Evolutionary conservation across 2,888 invertebrate species (phyloP).

Genomic region (Drosophila flavopinicola): DNA sequence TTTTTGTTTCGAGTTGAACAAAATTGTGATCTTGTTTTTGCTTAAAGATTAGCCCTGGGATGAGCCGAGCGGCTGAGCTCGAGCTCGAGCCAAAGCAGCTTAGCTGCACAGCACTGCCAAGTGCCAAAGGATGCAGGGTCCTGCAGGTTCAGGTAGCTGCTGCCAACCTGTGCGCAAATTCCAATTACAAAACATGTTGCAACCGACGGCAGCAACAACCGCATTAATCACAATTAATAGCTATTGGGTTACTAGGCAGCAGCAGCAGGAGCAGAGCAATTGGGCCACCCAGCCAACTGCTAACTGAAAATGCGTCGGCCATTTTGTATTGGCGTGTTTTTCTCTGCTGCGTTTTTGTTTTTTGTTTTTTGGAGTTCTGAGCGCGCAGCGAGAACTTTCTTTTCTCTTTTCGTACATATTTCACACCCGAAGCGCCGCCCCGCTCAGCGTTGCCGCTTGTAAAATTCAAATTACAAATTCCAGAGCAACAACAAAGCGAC

Average conservation of each 20-base stretch:
- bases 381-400: slow-evolving; percentile 74
- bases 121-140: slow-evolving; percentile 26
- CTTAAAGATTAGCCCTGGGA: slow-evolving; percentile 71
- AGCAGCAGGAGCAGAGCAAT: slow-evolving; percentile 16
- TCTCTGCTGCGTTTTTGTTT: too few species aligned
- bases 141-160: slow-evolving; percentile 61
- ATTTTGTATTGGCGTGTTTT: slow-evolving; percentile 21
- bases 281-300: slow-evolving; percentile 59
- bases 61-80: slow-evolving; percentile 33
- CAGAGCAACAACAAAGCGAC: slow-evolving; percentile 51
- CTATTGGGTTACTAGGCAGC: slow-evolving; percentile 65
- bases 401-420: slow-evolving; percentile 40
- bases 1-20: slow-evolving; percentile 58
- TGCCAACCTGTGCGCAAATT: slow-evolving; percentile 42
- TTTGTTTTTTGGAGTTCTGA: background rate
- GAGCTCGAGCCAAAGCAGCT: slow-evolving; percentile 82
- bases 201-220: slow-evolving; percentile 50
- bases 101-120: slow-evolving; percentile 44
- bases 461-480: slow-evolving; percentile 76
- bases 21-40: slow-evolving; percentile 81
- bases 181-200: slow-evolving; percentile 75
- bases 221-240: slow-evolving; percentile 77
- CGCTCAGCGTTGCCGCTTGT: slow-evolving; percentile 52
- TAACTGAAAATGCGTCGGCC: slow-evolving; percentile 23
- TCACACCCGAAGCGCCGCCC: slow-evolving; percentile 74